Evolutionary conservation across 2,113 vertebrate genomes (phyloP), one percentile per base, ranked within the genome.

Genomic region (Poeciliopsis occidentalis): DNA sequence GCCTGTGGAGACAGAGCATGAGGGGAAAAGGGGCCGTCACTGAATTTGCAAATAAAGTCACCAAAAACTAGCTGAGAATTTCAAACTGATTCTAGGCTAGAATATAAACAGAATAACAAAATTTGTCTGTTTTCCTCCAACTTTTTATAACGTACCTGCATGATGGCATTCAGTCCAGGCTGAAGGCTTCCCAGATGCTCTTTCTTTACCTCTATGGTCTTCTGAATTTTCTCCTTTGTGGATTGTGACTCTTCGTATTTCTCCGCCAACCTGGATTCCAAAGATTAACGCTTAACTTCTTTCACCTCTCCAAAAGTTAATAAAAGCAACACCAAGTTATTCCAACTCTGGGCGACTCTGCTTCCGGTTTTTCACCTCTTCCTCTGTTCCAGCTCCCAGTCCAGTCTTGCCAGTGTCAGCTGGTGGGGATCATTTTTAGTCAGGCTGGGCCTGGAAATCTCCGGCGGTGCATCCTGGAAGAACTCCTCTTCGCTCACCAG

Each of bases 321-420:
- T 19, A 3, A 6, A 17, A 34, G 27, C 29, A 24, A 17, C 13
- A 47, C 37, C 3, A 62, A 27, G 12, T 6, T 0, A 69, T 15
- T 1, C 41, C 2, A 67, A 24, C 17, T 30, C n/a, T 24, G 11
- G 3, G 30, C 11, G 12, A 41, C 29, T 31, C 0, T 12, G 10
- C 13, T 22, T 41, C 37, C 27, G 19, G 22, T 44, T 57, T 60
- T 22, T 12, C 67, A 99, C 98, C 97, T 96, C 88, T 99, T 99
- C 78, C 98, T 96, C 90, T 99, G 98, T 84, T 99, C 98, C 75
- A 99, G 93, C 88, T 99, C 98, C 98, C 98, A 99, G 92, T 99
- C 98, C 41, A 99, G 94, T n/a, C 98, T 96, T 0, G 97, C 96
- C 70, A 99, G 92, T 0, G 97, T 99, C 84, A 98, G 97, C 84